Evolutionary conservation across 2,113 vertebrate genomes (phyloP).

Genomic region (Notarius lentiginosus): DNA sequence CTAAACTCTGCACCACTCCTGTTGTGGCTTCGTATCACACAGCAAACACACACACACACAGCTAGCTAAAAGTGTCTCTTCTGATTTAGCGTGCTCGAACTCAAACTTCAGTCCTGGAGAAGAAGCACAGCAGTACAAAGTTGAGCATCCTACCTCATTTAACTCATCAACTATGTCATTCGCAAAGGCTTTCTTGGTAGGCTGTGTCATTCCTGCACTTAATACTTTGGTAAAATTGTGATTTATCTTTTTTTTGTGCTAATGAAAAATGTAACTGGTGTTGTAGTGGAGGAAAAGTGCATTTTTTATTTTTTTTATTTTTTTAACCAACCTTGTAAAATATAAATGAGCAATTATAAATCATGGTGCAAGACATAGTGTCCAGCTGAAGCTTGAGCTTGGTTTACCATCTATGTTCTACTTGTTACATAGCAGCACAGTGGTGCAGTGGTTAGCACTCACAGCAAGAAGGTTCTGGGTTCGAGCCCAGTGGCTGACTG

Average conservation of each 20-base stretch:
- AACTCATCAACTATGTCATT: background rate
- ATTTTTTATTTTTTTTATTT: background rate
- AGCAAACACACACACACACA: constrained; percentile 23
- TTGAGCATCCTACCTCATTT: background rate
- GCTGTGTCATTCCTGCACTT: background rate
- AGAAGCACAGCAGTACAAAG: background rate
- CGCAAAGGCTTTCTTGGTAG: background rate
- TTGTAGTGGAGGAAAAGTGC: background rate
- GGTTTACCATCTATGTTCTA: background rate
- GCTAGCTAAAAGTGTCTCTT: background rate
- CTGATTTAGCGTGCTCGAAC: background rate
- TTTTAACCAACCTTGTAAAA: background rate
- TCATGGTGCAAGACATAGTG: background rate
- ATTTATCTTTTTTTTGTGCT: background rate
- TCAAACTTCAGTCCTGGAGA: background rate
- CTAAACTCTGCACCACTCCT: constrained; percentile 58
- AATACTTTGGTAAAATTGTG: background rate
- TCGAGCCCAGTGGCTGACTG: too few species aligned
- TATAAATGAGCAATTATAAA: background rate
- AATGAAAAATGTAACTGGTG: background rate
- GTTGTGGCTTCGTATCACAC: constrained; percentile 54
- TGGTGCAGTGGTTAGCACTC: too few species aligned
- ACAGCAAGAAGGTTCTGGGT: too few species aligned
- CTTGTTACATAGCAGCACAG: too few species aligned
- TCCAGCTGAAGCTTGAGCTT: background rate